A percentile compares a stretch with the other conserved stretches of the same genome.
Evolutionary conservation across 1,140 invertebrate genomes (phyloP).

Genomic region (Drosophila novamexicana): DNA sequence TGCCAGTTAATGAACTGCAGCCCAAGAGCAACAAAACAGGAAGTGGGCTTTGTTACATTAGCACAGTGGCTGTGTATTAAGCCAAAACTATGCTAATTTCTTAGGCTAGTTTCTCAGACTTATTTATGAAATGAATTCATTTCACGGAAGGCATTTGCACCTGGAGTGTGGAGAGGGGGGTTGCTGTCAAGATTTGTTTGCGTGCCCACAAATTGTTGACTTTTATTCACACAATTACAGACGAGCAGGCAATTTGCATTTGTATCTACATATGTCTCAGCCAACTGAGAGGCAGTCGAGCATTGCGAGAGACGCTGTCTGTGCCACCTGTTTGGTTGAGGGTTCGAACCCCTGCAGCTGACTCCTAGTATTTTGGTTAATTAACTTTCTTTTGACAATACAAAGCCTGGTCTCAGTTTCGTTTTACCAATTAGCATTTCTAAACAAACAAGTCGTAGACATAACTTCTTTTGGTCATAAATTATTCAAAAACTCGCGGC

Average conservation of each 20-base stretch:
- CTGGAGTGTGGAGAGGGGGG: neutral
- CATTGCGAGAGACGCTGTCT: conserved; percentile 47
- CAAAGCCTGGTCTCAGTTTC: conserved; percentile 42
- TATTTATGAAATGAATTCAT: conserved; percentile 70
- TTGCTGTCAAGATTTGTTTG: conserved; percentile 50
- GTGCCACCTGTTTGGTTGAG: conserved; percentile 47
- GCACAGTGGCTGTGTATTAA: conserved; percentile 56
- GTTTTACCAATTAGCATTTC: conserved; percentile 70
- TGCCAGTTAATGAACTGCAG: conserved; percentile 72
- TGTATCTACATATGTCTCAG: conserved; percentile 44
- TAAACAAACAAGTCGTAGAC: conserved; percentile 2
- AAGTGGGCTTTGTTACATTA: conserved; percentile 65
- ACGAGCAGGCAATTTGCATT: conserved; percentile 37
- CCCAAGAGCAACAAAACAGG: conserved; percentile 35
- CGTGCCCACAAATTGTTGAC: conserved; percentile 78
- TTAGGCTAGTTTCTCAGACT: conserved; percentile 42
- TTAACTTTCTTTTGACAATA: conserved; percentile 73
- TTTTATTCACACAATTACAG: conserved; percentile 80
- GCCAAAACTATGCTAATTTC: conserved; percentile 75
- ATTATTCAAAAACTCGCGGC: conserved; percentile 70
- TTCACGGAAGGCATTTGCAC: conserved; percentile 35
- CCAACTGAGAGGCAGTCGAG: conserved; percentile 32
- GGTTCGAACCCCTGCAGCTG: conserved; percentile 50
- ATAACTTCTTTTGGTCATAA: conserved; percentile 49
- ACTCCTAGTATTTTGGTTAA: conserved; percentile 39